Percentiles rank a stretch among this genome's conserved stretches.
Evolutionary conservation across 2,113 vertebrate species (phyloP).

Genomic region (Bubo bubo): DNA sequence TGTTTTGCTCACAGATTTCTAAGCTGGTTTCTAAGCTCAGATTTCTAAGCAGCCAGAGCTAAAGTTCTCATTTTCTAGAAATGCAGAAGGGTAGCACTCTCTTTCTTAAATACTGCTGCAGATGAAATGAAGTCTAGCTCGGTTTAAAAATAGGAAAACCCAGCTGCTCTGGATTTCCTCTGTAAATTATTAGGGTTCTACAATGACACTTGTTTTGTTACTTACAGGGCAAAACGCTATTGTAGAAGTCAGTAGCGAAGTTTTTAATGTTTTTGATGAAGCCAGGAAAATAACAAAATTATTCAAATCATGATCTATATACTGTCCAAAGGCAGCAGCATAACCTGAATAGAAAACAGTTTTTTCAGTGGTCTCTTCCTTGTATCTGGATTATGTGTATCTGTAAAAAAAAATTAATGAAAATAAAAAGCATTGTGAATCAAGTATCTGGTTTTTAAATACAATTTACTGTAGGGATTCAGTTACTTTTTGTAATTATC

Average conservation of each 20-base stretch:
- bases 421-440: neutral
- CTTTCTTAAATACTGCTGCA: neutral
- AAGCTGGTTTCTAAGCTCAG: neutral
- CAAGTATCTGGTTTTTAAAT: neutral
- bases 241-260: neutral
- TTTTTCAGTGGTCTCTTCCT: neutral
- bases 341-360: neutral
- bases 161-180: neutral
- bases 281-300: neutral
- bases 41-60: neutral
- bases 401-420: neutral
- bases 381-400: neutral
- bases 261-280: neutral
- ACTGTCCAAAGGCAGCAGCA: neutral
- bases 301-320: neutral
- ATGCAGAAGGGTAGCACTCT: neutral
- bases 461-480: neutral
- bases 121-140: neutral
- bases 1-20: neutral
- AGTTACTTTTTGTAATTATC: neutral
- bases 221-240: neutral
- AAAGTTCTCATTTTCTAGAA: neutral
- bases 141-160: neutral
- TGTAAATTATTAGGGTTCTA: neutral
- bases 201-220: neutral